A percentile compares a stretch with the other conserved stretches of the same genome.
phyloP scores from a whole-genome alignment of 2,113 vertebrate genomes.

The Catharus minimus region DNA sequence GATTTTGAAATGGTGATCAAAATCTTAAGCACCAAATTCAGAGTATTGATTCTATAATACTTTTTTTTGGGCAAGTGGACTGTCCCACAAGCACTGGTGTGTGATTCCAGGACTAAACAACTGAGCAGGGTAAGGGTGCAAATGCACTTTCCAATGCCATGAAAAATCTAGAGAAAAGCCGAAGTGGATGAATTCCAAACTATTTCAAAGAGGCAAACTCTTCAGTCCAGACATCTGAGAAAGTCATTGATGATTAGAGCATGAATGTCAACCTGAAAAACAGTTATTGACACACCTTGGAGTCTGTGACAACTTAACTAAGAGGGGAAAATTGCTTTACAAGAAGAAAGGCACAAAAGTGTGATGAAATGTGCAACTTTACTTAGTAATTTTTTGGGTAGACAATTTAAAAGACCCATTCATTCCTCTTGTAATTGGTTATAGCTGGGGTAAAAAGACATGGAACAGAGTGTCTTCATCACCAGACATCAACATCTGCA shows the following conservation, averaged over 20 bases:
- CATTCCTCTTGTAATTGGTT: neutral
- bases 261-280: neutral
- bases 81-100: neutral
- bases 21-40: neutral
- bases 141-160: neutral
- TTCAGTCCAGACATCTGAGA: conserved; percentile 5
- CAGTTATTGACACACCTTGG: neutral
- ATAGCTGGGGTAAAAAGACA: neutral
- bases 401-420: neutral
- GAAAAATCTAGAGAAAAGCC: conserved; percentile 26
- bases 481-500: neutral
- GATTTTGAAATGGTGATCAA: neutral
- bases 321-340: neutral
- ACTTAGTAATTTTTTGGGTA: neutral
- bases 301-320: neutral
- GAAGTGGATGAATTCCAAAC: neutral
- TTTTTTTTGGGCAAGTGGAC: neutral
- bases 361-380: neutral
- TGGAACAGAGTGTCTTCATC: neutral
- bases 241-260: neutral
- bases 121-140: neutral
- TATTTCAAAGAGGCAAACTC: conserved; percentile 1
- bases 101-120: neutral
- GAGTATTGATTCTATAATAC: neutral
- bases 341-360: neutral